Base-by-base conservation (phyloP, 2,888 invertebrate genomes). In the Leptinotarsa haldemani region DNA sequence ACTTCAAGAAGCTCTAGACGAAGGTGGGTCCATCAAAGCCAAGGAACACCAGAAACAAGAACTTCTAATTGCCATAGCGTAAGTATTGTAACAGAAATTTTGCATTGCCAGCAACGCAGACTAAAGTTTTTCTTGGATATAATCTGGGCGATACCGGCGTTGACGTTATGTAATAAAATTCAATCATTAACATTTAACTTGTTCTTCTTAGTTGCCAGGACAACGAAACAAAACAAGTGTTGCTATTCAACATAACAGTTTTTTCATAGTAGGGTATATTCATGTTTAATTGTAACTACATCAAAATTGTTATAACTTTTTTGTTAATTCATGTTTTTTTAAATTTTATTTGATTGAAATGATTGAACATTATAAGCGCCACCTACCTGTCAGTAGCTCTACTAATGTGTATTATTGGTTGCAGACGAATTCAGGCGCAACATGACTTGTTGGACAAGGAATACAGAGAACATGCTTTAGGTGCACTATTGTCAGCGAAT, bases 391-490 rank as follows among this genome's bases (percentile, higher is more conserved):
- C 9, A 71, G 2, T n/a, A 47, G 69, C 64, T 40, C 9, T 65
- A 74, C 61, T 66, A 52, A 69, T 46, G 13, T 80, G 81, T 82
- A 74, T 84, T 77, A 80, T 80, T 79, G 79, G 79, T 90, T 89
- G 69, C 88, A 93, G 93, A 78, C 91, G 92, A 80, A 93, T 93
- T 79, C 92, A 93, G 86, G 90, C 91, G 74, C 93, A 93, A 82
- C 91, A 93, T 83, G 91, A 93, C 82, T 92, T 92, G 79, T 88
- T 93, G 82, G 92, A 93, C 81, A 91, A 92, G 82, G 93, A 93
- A 81, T 93, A 93, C 84, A 87, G 90, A 78, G 90, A 90, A 79
- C 91, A 92, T 83, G 92, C 92, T 68, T 89, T 92, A 71, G 92
- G 92, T 71, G 91, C 91, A 74, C 88, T 93, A 64, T 88, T 91